phyloP scores from a whole-genome alignment of 1,140 invertebrate species.

The Agrypnia vestita region DNA sequence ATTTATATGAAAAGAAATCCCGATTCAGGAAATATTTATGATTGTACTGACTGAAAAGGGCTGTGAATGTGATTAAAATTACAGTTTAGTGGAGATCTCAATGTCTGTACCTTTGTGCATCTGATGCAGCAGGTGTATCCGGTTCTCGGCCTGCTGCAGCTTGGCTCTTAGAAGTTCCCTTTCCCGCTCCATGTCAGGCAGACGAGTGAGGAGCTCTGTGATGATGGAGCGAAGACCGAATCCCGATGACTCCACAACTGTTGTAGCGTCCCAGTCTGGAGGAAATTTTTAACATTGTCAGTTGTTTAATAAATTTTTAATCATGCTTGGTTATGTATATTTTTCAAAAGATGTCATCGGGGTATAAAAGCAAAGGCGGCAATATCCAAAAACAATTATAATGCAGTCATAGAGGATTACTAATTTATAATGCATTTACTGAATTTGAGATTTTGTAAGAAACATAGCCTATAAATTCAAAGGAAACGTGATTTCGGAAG shows the following conservation, averaged over 20 bases:
- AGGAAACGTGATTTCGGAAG: too few species aligned
- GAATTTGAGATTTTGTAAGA: too few species aligned
- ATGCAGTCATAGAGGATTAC: too few species aligned
- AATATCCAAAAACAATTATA: too few species aligned
- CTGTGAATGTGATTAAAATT: too few species aligned
- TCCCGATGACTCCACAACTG: constrained; percentile 20
- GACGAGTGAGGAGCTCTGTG: constrained; percentile 34
- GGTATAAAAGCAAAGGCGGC: too few species aligned
- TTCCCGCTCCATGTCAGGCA: constrained; percentile 50
- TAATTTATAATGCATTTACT: too few species aligned
- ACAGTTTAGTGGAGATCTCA: background rate
- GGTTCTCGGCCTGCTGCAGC: constrained; percentile 55
- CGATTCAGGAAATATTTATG: background rate
- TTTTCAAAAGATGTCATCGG: background rate
- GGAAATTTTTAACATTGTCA: background rate
- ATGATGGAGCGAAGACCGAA: constrained; percentile 52
- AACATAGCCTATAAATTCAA: too few species aligned
- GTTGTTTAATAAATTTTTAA: background rate
- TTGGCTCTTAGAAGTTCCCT: constrained; percentile 42
- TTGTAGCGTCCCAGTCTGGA: constrained; percentile 16
- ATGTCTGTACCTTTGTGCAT: constrained; percentile 53
- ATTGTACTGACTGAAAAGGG: background rate
- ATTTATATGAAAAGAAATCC: background rate
- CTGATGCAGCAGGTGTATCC: constrained; percentile 53
- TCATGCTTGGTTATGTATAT: background rate